A percentile compares a stretch with the other conserved stretches of the same genome.
phyloP scores from a whole-genome alignment of 2,797 vertebrate genomes.

The Sebastes oblongus region DNA sequence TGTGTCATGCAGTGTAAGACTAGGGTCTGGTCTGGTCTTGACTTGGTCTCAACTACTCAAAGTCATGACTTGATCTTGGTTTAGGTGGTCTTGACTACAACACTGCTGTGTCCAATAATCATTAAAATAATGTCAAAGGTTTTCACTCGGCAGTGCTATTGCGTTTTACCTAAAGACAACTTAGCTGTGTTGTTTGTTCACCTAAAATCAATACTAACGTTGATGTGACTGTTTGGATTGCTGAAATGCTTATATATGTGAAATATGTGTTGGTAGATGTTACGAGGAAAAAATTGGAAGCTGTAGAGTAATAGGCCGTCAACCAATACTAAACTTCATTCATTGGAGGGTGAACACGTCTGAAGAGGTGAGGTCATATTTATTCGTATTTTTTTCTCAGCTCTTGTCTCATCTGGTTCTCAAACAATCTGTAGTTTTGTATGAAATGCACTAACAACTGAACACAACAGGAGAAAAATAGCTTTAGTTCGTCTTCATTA shows the following conservation, averaged over 20 bases:
- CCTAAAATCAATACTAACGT: not conserved
- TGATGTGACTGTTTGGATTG: not conserved
- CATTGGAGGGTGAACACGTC: fast-evolving
- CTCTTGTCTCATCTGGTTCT: not conserved
- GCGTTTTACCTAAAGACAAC: not conserved
- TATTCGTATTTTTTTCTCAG: not conserved
- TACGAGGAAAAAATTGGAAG: not conserved
- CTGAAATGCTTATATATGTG: not conserved
- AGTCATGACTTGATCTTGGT: not conserved
- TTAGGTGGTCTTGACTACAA: no score
- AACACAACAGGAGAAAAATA: not conserved
- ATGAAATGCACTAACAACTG: not conserved
- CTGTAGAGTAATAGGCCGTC: fast-evolving
- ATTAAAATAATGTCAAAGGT: not conserved
- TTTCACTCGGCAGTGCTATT: not conserved
- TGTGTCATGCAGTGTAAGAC: not conserved
- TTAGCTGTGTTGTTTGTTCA: not conserved
- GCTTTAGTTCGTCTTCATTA: not conserved
- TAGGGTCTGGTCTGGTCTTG: not conserved
- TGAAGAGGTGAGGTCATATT: conserved; percentile 42
- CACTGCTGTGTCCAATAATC: not conserved
- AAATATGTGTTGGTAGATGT: conserved; percentile 49
- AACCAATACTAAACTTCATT: fast-evolving
- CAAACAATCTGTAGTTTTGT: not conserved
- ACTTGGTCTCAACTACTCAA: not conserved